Base-by-base conservation (phyloP, 2,113 vertebrate genomes). In the Gorsachius goisagi region DNA sequence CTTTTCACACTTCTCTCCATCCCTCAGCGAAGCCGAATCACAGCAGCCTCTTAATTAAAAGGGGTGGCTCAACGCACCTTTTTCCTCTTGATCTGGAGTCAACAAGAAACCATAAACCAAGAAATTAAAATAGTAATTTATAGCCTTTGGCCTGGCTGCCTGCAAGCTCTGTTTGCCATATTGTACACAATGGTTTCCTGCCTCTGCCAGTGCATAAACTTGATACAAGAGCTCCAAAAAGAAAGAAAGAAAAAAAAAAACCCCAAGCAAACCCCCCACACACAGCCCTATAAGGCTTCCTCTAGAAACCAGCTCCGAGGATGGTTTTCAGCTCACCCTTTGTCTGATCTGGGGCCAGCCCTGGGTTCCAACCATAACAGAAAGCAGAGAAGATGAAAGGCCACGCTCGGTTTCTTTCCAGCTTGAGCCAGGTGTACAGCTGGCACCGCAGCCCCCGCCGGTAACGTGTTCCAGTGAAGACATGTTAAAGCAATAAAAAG, bases 321-420 rank as follows among this genome's bases (percentile, higher is more conserved):
- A 97, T 45, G 85, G 95, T 90, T 97, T 97, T 93, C 90, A 96
- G 97, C 96, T 97, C 68, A 15, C 75, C 87, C 88, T 5, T n/a
- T 11, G 80, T 97, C 91, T 98, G 98, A 97, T 98, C 62, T 80
- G 90, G 85, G 91, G 97, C 98, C 98, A 96, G 79, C 35, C 58
- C 71, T 73, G 12, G 90, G 94, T 93, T 98, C 95, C 96, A 97
- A 71, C 69, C 97, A 90, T 95, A 91, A 97, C 98, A 95, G 95
- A 97, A 97, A 97, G 93, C 97, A 96, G 97, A 49, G 87, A 81
- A 98, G 99, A 99, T 98, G 98, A 99, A 98, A 98, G 97, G 93
- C 63, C 62, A 60, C 91, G 79, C 60, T 89, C 69, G 0, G 59
- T 26, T 72, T 32, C 94, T 89, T 92, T 93, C 93, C 90, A 69